Conservation (phyloP, 2,113 vertebrate species). For the Coregonus clupeaformis region DNA sequence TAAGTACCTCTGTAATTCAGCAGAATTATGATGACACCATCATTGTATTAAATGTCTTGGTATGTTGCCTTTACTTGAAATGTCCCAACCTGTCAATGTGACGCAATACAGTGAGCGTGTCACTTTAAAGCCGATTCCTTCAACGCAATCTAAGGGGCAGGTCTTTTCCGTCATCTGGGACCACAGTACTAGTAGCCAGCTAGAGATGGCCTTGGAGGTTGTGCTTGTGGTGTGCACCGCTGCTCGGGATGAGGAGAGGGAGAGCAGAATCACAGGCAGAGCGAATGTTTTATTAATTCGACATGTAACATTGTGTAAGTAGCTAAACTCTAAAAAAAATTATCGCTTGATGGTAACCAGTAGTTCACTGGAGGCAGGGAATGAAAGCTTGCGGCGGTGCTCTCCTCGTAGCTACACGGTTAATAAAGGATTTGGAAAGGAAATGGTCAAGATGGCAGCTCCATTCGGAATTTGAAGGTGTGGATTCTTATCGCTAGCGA, state of each 20-base stretch:
- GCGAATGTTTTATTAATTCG: neutral
- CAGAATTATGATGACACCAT: neutral
- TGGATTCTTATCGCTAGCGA: conserved; percentile 49
- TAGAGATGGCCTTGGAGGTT: conserved; percentile 39
- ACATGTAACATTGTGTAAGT: neutral
- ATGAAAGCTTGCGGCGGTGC: conserved; percentile 5
- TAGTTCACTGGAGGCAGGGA: too few relatives aligned
- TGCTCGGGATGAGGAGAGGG: conserved; percentile 12
- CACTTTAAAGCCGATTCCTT: conserved; percentile 68
- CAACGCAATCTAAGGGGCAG: conserved; percentile 74
- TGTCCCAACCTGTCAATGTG: conserved; percentile 38
- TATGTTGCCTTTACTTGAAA: neutral
- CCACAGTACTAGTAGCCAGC: conserved; percentile 54
- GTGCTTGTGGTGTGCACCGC: conserved; percentile 11
- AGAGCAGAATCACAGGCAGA: neutral
- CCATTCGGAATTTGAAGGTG: conserved; percentile 72
- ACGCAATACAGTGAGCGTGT: conserved; percentile 8
- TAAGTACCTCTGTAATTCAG: neutral
- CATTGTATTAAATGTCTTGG: neutral
- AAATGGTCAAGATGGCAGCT: conserved; percentile 93
- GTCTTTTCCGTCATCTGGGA: conserved; percentile 69
- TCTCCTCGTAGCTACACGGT: conserved; percentile 52
- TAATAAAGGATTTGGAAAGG: conserved; percentile 71
- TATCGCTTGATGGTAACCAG: conserved; percentile 47
- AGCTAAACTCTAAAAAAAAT: neutral